Conservation (phyloP, 2,888 invertebrate genomes). For the Parnassius glacialis region DNA sequence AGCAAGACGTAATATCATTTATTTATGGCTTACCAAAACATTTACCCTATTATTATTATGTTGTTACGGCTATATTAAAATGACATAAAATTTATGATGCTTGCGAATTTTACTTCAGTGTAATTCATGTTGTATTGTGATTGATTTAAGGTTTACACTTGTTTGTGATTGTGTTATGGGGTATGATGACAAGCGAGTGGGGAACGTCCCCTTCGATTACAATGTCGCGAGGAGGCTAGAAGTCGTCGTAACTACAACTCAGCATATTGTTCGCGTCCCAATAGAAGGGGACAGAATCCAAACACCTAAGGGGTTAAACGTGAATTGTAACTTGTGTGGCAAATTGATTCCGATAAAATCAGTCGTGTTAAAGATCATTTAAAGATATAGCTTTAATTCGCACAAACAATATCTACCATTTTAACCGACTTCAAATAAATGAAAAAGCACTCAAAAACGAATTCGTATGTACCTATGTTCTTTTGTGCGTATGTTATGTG, state of each 20-base stretch:
- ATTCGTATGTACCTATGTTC: too few species aligned
- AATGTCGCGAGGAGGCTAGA: constrained; percentile 62
- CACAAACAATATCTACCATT: not conserved
- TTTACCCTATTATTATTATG: constrained; percentile 79
- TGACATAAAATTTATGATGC: constrained; percentile 77
- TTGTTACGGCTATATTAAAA: constrained; percentile 79
- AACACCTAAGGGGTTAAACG: constrained; percentile 56
- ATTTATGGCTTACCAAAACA: constrained; percentile 80
- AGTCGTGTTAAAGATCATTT: constrained; percentile 41
- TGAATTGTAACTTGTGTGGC: constrained; percentile 58
- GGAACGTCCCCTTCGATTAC: constrained; percentile 73
- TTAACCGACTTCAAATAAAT: not conserved
- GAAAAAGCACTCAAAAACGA: too few species aligned
- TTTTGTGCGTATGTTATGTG: too few species aligned
- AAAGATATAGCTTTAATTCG: not conserved
- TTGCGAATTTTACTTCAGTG: constrained; percentile 46
- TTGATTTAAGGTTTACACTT: constrained; percentile 34
- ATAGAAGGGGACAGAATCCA: constrained; percentile 39
- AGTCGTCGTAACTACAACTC: constrained; percentile 67
- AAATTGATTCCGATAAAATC: constrained; percentile 68
- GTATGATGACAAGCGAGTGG: constrained; percentile 67
- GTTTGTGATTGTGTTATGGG: constrained; percentile 39
- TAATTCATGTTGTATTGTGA: constrained; percentile 32
- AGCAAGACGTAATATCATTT: constrained; percentile 64
- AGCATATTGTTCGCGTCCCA: constrained; percentile 68